Conservation (phyloP, 2,888 invertebrate species). For the Allygus modestus region DNA sequence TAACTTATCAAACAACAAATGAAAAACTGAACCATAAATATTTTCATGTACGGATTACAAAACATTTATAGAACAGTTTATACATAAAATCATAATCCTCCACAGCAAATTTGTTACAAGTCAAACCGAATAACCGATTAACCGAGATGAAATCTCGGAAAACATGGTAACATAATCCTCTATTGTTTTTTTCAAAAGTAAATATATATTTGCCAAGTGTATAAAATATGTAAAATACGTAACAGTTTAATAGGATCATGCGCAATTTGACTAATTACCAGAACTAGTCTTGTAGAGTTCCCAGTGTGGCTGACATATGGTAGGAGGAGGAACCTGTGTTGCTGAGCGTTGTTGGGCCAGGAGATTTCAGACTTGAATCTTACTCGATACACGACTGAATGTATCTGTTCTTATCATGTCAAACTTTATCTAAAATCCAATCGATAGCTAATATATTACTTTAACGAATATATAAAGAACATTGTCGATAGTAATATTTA, state of each 20-base stretch:
- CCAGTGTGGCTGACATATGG: background rate
- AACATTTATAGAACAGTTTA: too few relatives aligned
- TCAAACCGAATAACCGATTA: too few relatives aligned
- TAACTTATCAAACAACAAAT: too few relatives aligned
- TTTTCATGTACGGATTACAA: too few relatives aligned
- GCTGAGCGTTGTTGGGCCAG: slow-evolving; percentile 23
- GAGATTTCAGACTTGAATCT: slow-evolving; percentile 22
- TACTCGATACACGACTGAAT: slow-evolving; percentile 30
- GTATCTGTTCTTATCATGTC: slow-evolving; percentile 56
- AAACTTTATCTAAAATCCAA: slow-evolving; percentile 57
- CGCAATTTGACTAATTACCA: too few relatives aligned
- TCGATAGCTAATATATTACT: slow-evolving; percentile 60
- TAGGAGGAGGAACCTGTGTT: background rate
- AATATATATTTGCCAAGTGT: background rate
- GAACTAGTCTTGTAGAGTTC: background rate
- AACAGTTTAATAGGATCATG: too few relatives aligned
- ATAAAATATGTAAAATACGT: background rate
- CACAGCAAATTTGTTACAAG: too few relatives aligned
- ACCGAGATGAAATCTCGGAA: too few relatives aligned
- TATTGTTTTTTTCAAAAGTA: too few relatives aligned
- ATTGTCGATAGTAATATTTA: slow-evolving; percentile 52
- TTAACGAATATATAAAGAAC: slow-evolving; percentile 56
- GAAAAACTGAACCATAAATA: too few relatives aligned
- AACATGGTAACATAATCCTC: too few relatives aligned
- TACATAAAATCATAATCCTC: too few relatives aligned